phyloP scores from a whole-genome alignment of 2,888 invertebrate species.

The Dioctria linearis region DNA sequence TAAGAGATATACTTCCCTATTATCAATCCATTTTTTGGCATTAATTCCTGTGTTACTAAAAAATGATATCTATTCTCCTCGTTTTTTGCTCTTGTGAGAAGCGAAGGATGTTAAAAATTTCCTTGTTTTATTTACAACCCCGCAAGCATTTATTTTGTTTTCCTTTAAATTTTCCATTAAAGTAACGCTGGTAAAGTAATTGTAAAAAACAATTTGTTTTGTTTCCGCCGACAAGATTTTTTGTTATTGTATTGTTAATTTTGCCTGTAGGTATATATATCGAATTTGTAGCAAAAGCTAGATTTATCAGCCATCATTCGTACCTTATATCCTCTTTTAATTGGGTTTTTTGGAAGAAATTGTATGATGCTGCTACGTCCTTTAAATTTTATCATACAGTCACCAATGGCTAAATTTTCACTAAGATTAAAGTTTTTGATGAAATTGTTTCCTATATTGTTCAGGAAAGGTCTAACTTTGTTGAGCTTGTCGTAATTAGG shows the following conservation, averaged over 20 bases:
- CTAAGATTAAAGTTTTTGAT: neutral
- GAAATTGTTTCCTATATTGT: slow-evolving; percentile 6
- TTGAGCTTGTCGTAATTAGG: neutral
- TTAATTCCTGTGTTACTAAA: slow-evolving; percentile 1
- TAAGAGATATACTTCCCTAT: slow-evolving; percentile 12
- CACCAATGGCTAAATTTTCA: slow-evolving; percentile 14
- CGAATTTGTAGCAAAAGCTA: neutral
- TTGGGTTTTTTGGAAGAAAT: neutral
- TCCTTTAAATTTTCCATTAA: neutral
- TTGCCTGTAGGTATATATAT: slow-evolving; percentile 5
- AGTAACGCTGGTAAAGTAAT: slow-evolving; percentile 4
- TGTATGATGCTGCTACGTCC: slow-evolving; percentile 2
- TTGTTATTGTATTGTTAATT: neutral
- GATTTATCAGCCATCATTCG: neutral
- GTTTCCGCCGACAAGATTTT: slow-evolving; percentile 3
- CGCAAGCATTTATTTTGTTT: neutral
- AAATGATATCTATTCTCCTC: neutral
- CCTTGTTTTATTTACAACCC: slow-evolving; percentile 11
- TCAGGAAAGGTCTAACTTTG: slow-evolving; percentile 7
- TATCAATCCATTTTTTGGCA: slow-evolving; percentile 12
- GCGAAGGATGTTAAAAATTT: neutral
- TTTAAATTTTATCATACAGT: slow-evolving; percentile 24
- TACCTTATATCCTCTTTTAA: too few species aligned
- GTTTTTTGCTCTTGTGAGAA: slow-evolving; percentile 3
- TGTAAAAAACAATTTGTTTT: slow-evolving; percentile 6